Evolutionary conservation across 2,888 invertebrate species (phyloP).

Genomic region (Ceriagrion tenellum): DNA sequence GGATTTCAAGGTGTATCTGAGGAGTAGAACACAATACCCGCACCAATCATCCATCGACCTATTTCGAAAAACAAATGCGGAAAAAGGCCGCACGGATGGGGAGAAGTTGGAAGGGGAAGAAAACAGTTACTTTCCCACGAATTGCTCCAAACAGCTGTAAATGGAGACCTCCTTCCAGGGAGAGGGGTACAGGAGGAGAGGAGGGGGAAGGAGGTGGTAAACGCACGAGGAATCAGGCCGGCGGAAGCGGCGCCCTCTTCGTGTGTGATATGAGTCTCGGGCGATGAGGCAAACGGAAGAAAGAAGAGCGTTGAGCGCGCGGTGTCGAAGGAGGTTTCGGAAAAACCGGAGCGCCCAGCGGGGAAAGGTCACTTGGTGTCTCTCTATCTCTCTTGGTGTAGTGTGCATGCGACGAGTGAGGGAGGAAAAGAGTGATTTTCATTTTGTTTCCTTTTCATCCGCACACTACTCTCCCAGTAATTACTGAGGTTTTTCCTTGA

Average conservation of each 20-base stretch:
- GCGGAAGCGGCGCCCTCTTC: too few relatives aligned
- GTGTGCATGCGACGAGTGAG: not conserved
- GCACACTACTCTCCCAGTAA: not conserved
- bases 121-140: not conserved
- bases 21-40: too few relatives aligned
- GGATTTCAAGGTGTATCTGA: too few relatives aligned
- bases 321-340: not conserved
- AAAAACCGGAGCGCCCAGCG: not conserved
- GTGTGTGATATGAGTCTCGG: not conserved
- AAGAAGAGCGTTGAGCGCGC: not conserved
- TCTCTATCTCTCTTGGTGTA: too few relatives aligned
- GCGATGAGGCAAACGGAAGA: not conserved
- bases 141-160: not conserved
- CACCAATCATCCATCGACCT: not conserved
- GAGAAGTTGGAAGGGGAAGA: not conserved
- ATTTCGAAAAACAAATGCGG: not conserved
- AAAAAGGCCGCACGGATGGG: not conserved
- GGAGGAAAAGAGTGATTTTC: not conserved
- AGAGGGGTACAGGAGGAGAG: not conserved
- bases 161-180: not conserved
- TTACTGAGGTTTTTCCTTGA: conserved; percentile 2
- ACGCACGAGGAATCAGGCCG: not conserved
- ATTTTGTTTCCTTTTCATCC: not conserved
- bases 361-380: not conserved
- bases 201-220: not conserved